These are phyloP conservation scores for Morelia viridis DNA, from an alignment of 2,797 vertebrate species.

Conservation along the genomic window DNA sequence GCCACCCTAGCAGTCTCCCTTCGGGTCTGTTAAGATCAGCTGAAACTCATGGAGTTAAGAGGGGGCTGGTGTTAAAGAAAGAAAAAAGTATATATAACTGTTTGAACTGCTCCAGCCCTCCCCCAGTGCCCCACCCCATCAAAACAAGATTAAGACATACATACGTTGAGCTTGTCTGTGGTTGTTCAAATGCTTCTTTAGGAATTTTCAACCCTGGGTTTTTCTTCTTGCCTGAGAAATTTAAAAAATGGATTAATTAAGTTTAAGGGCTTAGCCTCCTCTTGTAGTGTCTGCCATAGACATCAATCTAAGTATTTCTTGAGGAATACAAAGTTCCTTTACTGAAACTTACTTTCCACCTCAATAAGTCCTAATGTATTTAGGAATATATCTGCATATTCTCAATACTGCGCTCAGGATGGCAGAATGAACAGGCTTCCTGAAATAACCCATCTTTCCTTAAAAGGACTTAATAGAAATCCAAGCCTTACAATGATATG, in stretches of 20 bases:
- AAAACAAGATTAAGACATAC: conserved; percentile 54
- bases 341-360: conserved; percentile 37
- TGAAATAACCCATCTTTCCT: not conserved
- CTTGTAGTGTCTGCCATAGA: conserved; percentile 44
- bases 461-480: not conserved
- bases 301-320: conserved; percentile 29
- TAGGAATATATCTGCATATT: conserved; percentile 7
- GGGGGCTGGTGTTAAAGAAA: not conserved
- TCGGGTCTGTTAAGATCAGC: not conserved
- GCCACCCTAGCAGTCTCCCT: not conserved
- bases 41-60: not conserved
- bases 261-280: conserved; percentile 20
- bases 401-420: not conserved
- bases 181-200: conserved; percentile 90
- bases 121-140: not conserved
- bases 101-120: not conserved
- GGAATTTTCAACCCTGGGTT: conserved; percentile 86
- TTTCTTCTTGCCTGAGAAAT: conserved; percentile 84
- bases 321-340: conserved; percentile 52
- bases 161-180: conserved; percentile 86
- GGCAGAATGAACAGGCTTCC: not conserved
- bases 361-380: conserved; percentile 43
- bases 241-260: conserved; percentile 7
- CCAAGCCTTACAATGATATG: not conserved
- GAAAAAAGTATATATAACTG: not conserved